Percentiles rank a stretch among this genome's conserved stretches.
Conservation (phyloP, 1,140 invertebrate species). For the Dinoponera quadriceps region DNA sequence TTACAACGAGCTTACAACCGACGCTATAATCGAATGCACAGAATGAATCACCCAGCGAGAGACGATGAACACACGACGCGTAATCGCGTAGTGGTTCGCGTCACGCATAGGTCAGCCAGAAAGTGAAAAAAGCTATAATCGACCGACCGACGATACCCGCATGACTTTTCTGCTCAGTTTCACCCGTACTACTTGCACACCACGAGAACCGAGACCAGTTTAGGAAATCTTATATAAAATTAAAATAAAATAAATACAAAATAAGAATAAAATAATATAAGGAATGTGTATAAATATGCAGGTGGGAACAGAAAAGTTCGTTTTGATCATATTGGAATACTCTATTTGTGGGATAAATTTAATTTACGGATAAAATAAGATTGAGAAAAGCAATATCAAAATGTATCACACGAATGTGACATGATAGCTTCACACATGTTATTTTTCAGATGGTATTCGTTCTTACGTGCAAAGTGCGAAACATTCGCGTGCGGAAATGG, state of each 20-base stretch:
- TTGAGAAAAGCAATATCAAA: conserved; percentile 18
- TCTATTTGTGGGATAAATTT: too few species aligned
- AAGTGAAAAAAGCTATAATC: conserved; percentile 12
- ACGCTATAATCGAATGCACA: conserved; percentile 9
- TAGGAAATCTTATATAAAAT: too few species aligned
- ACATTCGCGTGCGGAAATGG: conserved; percentile 33
- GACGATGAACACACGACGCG: neutral
- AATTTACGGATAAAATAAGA: neutral
- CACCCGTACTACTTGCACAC: too few species aligned
- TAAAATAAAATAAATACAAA: too few species aligned
- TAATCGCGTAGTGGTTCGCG: conserved; percentile 38
- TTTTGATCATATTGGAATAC: too few species aligned
- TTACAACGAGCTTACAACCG: neutral
- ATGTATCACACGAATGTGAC: conserved; percentile 1
- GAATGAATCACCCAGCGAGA: conserved; percentile 22
- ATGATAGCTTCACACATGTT: conserved; percentile 1
- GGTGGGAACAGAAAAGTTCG: too few species aligned
- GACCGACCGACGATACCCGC: neutral
- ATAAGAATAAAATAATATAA: too few species aligned
- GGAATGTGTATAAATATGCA: too few species aligned
- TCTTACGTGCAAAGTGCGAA: conserved; percentile 22
- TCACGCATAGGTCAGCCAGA: conserved; percentile 52
- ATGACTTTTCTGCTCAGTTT: neutral
- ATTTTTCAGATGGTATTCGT: conserved; percentile 2
- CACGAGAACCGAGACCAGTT: too few species aligned